These are phyloP conservation scores for Peribatodes rhomboidaria DNA, from an alignment of 2,888 invertebrate genomes.

Conservation along the genomic window DNA sequence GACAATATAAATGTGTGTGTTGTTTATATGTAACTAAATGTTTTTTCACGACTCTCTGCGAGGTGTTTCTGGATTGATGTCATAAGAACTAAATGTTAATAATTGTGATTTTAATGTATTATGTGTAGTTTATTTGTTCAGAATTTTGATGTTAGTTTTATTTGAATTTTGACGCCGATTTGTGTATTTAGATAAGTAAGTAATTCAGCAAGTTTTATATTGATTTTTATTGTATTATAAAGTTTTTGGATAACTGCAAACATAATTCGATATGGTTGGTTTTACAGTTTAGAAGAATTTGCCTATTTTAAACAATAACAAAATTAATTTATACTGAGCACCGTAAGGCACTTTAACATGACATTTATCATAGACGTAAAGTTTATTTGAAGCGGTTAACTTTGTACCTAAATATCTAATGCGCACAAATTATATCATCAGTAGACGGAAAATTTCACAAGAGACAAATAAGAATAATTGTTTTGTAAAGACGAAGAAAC, in stretches of 20 bases:
- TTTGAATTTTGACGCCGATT: conserved; percentile 39
- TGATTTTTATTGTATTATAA: background rate
- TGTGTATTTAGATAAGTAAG: conserved; percentile 23
- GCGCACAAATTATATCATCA: background rate
- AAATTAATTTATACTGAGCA: conserved; percentile 45
- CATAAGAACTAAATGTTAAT: conserved; percentile 41
- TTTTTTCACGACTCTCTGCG: conserved; percentile 37
- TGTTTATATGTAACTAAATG: conserved; percentile 36
- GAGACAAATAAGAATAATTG: background rate
- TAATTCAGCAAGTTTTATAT: background rate
- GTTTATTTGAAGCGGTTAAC: conserved; percentile 35
- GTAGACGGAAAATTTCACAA: background rate
- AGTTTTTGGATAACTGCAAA: no score
- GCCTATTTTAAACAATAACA: background rate
- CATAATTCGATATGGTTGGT: no score
- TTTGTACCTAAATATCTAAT: conserved; percentile 7
- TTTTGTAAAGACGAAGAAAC: background rate
- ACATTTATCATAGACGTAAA: conserved; percentile 49
- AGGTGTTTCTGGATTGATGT: conserved; percentile 44
- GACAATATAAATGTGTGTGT: conserved; percentile 76
- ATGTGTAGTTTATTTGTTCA: conserved; percentile 34
- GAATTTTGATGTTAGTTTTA: conserved; percentile 35
- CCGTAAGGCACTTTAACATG: conserved; percentile 54
- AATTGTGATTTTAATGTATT: conserved; percentile 26
- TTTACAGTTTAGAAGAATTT: background rate